A percentile compares a stretch with the other conserved stretches of the same genome.
phyloP scores from a whole-genome alignment of 2,113 vertebrate species.

The Brachypodius melanocephalos region DNA sequence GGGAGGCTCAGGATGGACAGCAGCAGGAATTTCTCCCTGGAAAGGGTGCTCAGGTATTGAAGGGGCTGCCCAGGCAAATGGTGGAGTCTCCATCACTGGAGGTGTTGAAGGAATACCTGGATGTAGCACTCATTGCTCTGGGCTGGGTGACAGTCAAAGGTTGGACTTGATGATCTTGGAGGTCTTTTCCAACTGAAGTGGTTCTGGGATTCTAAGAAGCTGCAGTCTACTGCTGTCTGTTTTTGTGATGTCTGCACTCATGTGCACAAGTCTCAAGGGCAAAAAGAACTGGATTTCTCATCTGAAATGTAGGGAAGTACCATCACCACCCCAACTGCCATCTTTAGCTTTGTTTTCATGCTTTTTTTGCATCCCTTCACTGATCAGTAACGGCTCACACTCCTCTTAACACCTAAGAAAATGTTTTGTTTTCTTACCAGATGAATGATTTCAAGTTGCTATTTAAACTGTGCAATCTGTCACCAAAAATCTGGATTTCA shows the following conservation, averaged over 20 bases:
- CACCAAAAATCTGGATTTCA: background rate
- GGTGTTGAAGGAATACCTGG: accelerated
- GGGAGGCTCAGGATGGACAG: accelerated
- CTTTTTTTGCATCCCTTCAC: background rate
- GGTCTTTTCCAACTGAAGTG: background rate
- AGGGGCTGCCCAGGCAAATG: background rate
- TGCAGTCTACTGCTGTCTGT: background rate
- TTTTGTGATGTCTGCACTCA: background rate
- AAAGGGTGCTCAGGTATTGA: accelerated
- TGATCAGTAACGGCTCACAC: background rate
- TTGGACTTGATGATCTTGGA: background rate
- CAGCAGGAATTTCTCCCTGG: background rate
- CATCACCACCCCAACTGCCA: background rate
- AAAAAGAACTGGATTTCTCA: background rate
- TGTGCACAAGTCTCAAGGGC: background rate
- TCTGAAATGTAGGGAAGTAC: background rate
- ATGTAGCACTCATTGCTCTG: accelerated
- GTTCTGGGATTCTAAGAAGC: background rate
- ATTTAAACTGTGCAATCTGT: background rate
- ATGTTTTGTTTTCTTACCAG: background rate
- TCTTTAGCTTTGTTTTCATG: background rate
- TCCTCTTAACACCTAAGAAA: background rate
- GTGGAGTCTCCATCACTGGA: background rate
- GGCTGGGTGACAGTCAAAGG: background rate
- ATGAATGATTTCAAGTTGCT: background rate